These are phyloP conservation scores for Fistularia tabacaria DNA, from an alignment of 2,797 vertebrate genomes.

Conservation along the genomic window DNA sequence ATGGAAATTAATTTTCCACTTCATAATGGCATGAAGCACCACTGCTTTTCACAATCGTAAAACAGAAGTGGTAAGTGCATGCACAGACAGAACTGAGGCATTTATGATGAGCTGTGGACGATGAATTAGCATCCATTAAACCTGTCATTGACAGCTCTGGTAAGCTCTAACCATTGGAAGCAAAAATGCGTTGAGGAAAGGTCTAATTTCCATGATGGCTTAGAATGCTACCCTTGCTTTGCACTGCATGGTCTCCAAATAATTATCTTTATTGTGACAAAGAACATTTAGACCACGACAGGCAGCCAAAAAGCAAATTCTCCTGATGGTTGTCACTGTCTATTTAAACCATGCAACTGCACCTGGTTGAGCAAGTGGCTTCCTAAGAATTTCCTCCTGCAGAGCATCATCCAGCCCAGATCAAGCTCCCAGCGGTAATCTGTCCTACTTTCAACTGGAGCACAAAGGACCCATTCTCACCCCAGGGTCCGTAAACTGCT, in stretches of 20 bases:
- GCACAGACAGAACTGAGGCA: conserved; percentile 40
- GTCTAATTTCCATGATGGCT: conserved; percentile 56
- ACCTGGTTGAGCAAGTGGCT: conserved; percentile 44
- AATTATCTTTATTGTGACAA: conserved; percentile 64
- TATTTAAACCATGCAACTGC: conserved; percentile 44
- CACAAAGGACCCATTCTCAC: conserved; percentile 50
- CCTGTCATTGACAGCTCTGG: conserved; percentile 45
- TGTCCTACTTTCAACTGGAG: conserved; percentile 61
- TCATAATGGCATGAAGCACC: conserved; percentile 28
- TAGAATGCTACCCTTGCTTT: conserved; percentile 41
- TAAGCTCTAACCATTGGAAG: conserved; percentile 49
- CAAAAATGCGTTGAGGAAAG: conserved; percentile 41
- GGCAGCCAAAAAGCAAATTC: conserved; percentile 44
- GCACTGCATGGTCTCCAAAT: conserved; percentile 54
- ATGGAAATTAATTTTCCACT: conserved; percentile 31
- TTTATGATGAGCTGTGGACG: conserved; percentile 57
- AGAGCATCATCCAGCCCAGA: conserved; percentile 51
- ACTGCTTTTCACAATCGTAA: conserved; percentile 51
- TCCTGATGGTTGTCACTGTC: conserved; percentile 46
- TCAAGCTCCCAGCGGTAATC: conserved; percentile 58
- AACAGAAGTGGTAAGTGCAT: conserved; percentile 52
- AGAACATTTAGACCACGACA: conserved; percentile 53
- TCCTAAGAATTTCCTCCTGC: conserved; percentile 57
- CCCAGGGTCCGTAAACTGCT: conserved; percentile 35
- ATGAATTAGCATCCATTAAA: conserved; percentile 67